Evolutionary conservation across 2,113 vertebrate genomes (phyloP), one percentile per base, ranked within the genome.

Genomic region (Callipepla squamata): DNA sequence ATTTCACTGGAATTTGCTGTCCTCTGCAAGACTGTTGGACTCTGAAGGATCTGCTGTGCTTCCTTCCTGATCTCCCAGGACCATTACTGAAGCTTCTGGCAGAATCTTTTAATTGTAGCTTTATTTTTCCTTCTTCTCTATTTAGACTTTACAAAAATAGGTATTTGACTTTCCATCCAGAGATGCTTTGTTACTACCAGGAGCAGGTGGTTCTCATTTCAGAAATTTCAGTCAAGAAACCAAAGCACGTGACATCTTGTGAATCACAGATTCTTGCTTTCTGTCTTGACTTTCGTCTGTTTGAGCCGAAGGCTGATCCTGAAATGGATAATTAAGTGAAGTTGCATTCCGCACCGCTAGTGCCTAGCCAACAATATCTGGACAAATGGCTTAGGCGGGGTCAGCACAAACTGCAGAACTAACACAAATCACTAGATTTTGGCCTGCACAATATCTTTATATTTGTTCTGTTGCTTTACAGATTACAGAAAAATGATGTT

Each of bases 131-230:
- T 45, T 53, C 51, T 28, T 53, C 51, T 53, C 51, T 53, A 53
- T 53, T 53, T 53, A 53, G 48, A 84, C 80, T 92, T 42, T 78
- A 68, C 86, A 62, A 61, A 87, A 96, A 93, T 88, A 80, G 59
- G 83, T 78, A 44, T 36, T 92, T 81, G 89, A 75, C 78, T 94
- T 91, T 81, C 87, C 87, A 92, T 13, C 50, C 74, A 63, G 84
- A 87, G 69, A 78, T 78, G 82, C 65, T 81, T 69, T 76, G 17
- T 80, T 90, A 90, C 76, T 88, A 92, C 55, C 68, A 70, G 76
- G 50, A 95, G 85, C 95, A 93, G 93, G 93, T 95, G 93, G 92
- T 88, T 96, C 88, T 93, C 4, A 44, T 95, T 92, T 93, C 80
- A 93, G 80, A 93, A 88, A 78, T 88, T 72, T 89, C 88, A 86